These are phyloP conservation scores for Lutraria lutraria DNA, from an alignment of 2,888 invertebrate species.

Conservation along the genomic window DNA sequence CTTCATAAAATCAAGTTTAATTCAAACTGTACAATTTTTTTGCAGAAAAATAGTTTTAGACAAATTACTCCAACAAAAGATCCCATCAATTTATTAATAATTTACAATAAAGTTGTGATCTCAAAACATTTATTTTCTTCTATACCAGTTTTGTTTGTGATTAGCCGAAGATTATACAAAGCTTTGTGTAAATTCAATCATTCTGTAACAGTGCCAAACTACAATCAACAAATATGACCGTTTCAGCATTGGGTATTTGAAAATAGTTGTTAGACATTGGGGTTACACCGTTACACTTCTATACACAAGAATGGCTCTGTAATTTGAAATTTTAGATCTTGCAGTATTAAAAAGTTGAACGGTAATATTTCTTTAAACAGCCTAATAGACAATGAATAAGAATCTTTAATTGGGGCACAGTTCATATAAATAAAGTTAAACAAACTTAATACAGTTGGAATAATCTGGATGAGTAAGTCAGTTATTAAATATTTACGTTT, in stretches of 20 bases:
- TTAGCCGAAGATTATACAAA: conserved; percentile 24
- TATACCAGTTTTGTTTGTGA: conserved; percentile 25
- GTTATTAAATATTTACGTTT: conserved; percentile 29
- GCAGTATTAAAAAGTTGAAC: conserved; percentile 53
- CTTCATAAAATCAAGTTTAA: too few relatives aligned
- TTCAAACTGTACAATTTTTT: too few relatives aligned
- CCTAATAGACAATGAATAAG: conserved; percentile 40
- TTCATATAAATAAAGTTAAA: conserved; percentile 56
- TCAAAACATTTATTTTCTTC: conserved; percentile 39
- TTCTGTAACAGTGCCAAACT: conserved; percentile 48
- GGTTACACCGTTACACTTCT: conserved; percentile 53
- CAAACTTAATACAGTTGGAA: background rate
- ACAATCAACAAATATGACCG: conserved; percentile 42
- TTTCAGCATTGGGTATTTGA: conserved; percentile 45
- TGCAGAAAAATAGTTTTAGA: too few relatives aligned
- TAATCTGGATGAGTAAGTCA: background rate
- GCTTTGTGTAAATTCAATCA: conserved; percentile 35
- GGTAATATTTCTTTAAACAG: conserved; percentile 42
- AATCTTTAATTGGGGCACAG: conserved; percentile 55
- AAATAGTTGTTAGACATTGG: conserved; percentile 36
- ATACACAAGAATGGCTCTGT: conserved; percentile 54
- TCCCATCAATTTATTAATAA: too few relatives aligned
- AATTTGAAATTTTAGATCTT: conserved; percentile 49
- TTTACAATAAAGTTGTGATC: conserved; percentile 26
- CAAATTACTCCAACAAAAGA: too few relatives aligned